Evolutionary conservation across 2,888 invertebrate genomes (phyloP).

Genomic region (Ophion slaviceki): DNA sequence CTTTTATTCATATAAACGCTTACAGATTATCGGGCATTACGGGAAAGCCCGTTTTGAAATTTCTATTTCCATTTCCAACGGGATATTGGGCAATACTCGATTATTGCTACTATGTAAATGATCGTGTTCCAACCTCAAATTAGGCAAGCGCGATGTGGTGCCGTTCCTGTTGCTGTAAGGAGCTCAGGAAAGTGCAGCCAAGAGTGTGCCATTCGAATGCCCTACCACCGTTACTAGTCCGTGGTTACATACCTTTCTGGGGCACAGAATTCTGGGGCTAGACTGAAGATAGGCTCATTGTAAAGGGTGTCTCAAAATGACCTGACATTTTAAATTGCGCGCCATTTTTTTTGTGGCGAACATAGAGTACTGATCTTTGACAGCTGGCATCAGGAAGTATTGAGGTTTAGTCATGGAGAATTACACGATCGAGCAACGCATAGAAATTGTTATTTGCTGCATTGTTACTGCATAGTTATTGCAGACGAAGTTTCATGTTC

Average conservation of each 20-base stretch:
- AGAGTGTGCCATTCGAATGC: not conserved
- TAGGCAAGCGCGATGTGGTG: not conserved
- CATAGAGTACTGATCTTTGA: too few relatives aligned
- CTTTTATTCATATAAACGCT: not conserved
- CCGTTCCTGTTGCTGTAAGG: not conserved
- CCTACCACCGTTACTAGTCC: not conserved
- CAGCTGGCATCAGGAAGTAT: too few relatives aligned
- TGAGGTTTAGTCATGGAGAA: too few relatives aligned
- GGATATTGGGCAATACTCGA: conserved; percentile 32
- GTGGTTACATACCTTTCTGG: not conserved
- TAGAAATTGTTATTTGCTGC: too few relatives aligned
- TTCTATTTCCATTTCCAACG: conserved; percentile 23
- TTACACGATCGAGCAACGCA: too few relatives aligned
- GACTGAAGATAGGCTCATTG: not conserved
- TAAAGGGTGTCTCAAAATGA: too few relatives aligned
- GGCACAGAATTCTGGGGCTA: not conserved
- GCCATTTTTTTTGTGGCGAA: too few relatives aligned
- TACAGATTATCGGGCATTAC: not conserved
- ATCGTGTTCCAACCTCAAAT: conserved; percentile 11
- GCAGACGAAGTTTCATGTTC: too few relatives aligned
- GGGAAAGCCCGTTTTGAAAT: not conserved
- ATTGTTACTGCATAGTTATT: too few relatives aligned
- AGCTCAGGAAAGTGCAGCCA: not conserved
- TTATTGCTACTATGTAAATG: conserved; percentile 34
- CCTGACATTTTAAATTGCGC: too few relatives aligned